Percentiles rank a stretch among this genome's conserved stretches.
Conservation (phyloP, 2,888 invertebrate species). For the Scaptomyza reducta region DNA sequence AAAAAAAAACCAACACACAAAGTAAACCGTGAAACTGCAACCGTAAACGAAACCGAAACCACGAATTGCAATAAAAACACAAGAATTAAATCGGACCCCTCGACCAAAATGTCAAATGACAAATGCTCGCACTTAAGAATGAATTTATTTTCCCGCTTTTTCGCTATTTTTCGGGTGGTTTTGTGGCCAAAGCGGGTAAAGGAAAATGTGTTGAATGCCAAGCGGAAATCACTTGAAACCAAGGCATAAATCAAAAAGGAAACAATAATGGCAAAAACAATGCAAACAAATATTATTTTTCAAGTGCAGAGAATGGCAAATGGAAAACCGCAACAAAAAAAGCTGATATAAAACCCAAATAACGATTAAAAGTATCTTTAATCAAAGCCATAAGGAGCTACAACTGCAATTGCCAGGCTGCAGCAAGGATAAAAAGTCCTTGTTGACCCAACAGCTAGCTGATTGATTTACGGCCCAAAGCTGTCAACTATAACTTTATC, state of each 20-base stretch:
- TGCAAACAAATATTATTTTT: not conserved
- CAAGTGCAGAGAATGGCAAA: conserved; percentile 24
- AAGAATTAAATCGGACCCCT: not conserved
- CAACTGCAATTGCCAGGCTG: conserved; percentile 58
- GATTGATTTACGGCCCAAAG: conserved; percentile 63
- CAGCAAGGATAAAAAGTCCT: conserved; percentile 20
- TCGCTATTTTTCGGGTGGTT: not conserved
- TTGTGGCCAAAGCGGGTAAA: conserved; percentile 46
- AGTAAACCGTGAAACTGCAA: conserved; percentile 4
- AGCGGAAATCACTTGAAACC: conserved; percentile 79
- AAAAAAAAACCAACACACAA: not conserved
- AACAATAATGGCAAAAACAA: conserved; percentile 62
- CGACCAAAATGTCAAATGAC: conserved; percentile 59
- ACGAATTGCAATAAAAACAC: conserved; percentile 7
- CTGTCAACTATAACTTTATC: conserved; percentile 40
- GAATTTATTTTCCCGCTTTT: not conserved
- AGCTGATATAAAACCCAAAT: conserved; percentile 36
- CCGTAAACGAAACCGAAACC: conserved; percentile 36
- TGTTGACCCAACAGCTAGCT: conserved; percentile 24
- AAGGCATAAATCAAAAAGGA: conserved; percentile 75
- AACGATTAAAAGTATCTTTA: conserved; percentile 28
- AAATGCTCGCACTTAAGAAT: conserved; percentile 61
- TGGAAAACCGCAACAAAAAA: conserved; percentile 48
- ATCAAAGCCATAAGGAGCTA: conserved; percentile 54
- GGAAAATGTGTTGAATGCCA: conserved; percentile 74